Evolutionary conservation across 1,140 invertebrate species (phyloP).

Genomic region (Drosophila nigrodunni): DNA sequence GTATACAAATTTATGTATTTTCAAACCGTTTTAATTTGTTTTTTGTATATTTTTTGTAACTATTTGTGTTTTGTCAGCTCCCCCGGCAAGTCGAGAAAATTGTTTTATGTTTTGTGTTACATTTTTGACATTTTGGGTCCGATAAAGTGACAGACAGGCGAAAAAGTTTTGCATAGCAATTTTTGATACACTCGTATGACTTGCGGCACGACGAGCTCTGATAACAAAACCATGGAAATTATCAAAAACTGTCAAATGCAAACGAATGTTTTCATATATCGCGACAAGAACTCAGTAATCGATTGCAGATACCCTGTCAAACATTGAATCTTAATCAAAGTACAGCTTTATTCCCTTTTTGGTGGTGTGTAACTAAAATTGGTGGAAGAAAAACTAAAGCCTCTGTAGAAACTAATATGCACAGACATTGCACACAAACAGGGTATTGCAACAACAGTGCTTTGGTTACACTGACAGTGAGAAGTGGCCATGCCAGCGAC

Average conservation of each 20-base stretch:
- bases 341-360: no score
- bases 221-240: constrained; percentile 21
- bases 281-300: background rate
- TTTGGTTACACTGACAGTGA: constrained; percentile 23
- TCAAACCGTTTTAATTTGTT: no score
- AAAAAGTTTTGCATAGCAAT: constrained; percentile 30
- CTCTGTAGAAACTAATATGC: background rate
- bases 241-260: constrained; percentile 34
- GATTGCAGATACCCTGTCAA: constrained; percentile 10
- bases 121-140: constrained; percentile 22
- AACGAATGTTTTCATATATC: background rate
- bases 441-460: constrained; percentile 13
- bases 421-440: background rate
- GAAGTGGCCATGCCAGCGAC: constrained; percentile 17
- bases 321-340: no score
- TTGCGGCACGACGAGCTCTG: constrained; percentile 12
- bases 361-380: no score
- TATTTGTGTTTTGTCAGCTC: constrained; percentile 5
- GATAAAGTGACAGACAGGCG: constrained; percentile 17
- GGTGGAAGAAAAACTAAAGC: no score
- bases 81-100: constrained; percentile 25
- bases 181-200: background rate
- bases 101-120: constrained; percentile 23
- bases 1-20: no score
- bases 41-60: background rate